These are phyloP conservation scores for Artemia franciscana DNA, from an alignment of 1,140 invertebrate genomes.

Conservation along the genomic window DNA sequence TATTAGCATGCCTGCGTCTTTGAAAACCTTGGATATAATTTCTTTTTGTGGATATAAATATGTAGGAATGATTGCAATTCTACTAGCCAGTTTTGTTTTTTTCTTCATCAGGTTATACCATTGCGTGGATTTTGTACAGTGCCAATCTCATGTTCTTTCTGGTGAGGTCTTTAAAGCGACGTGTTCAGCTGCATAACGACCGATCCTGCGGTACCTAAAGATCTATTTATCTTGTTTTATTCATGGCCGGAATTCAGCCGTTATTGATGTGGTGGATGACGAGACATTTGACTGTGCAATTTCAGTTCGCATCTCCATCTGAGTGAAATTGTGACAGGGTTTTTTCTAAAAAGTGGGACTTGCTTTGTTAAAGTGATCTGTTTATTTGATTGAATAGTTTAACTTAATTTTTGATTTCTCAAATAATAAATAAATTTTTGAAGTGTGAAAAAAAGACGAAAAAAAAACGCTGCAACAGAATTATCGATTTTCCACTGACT, in stretches of 20 bases:
- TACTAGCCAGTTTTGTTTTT: background rate
- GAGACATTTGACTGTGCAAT: too few species aligned
- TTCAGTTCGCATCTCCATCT: too few species aligned
- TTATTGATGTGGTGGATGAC: background rate
- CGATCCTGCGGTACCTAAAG: background rate
- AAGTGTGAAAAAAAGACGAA: too few species aligned
- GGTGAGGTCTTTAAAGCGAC: background rate
- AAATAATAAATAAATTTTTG: too few species aligned
- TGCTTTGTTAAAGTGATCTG: too few species aligned
- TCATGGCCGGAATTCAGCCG: background rate
- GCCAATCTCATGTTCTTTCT: background rate
- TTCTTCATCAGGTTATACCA: background rate
- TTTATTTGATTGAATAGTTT: too few species aligned
- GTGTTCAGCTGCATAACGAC: background rate
- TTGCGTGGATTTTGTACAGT: background rate
- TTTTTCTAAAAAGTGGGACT: too few species aligned
- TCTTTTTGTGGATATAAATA: constrained; percentile 93
- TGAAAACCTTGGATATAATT: constrained; percentile 70
- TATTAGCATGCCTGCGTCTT: constrained; percentile 58
- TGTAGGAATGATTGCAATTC: constrained; percentile 29
- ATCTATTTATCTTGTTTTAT: background rate
- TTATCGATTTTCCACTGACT: too few species aligned
- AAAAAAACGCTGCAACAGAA: too few species aligned
- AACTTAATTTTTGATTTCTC: too few species aligned
- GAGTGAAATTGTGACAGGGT: too few species aligned